Percentiles rank a stretch among this genome's conserved stretches.
Conservation (phyloP, 2,888 invertebrate genomes). For the Eubasilissa splendida region DNA sequence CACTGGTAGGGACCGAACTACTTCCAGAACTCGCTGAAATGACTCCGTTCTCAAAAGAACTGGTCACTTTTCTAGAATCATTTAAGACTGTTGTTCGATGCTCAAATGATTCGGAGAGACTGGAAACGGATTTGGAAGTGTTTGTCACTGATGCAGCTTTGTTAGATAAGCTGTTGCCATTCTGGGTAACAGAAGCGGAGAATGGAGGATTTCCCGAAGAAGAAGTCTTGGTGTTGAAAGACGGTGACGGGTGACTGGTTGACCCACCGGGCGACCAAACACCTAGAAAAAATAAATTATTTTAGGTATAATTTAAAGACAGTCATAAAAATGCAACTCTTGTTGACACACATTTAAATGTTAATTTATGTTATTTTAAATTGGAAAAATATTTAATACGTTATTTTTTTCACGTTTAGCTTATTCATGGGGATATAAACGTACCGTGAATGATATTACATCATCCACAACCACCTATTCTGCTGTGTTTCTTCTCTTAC, state of each 20-base stretch:
- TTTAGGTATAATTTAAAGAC: too few species aligned
- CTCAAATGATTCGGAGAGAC: neutral
- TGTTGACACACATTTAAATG: too few species aligned
- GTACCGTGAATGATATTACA: too few species aligned
- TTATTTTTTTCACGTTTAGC: too few species aligned
- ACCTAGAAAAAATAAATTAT: conserved; percentile 63
- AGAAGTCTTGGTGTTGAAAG: conserved; percentile 61
- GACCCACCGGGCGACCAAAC: conserved; percentile 75
- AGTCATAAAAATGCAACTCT: too few species aligned
- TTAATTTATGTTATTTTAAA: too few species aligned
- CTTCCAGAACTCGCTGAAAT: conserved; percentile 1
- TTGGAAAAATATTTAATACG: too few species aligned
- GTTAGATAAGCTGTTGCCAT: conserved; percentile 38
- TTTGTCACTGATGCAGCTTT: conserved; percentile 12
- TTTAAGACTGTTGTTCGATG: neutral
- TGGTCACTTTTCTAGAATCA: conserved; percentile 8
- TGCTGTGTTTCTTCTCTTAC: too few species aligned
- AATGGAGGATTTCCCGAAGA: conserved; percentile 28
- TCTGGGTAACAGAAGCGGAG: conserved; percentile 53
- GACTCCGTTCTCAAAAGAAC: conserved; percentile 22
- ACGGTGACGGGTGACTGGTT: conserved; percentile 60
- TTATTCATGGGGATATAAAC: too few species aligned
- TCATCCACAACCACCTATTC: too few species aligned
- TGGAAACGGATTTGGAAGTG: neutral
- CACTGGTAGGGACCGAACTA: conserved; percentile 6